phyloP scores from a whole-genome alignment of 1,140 invertebrate species.

The Aradophagus sp. region DNA sequence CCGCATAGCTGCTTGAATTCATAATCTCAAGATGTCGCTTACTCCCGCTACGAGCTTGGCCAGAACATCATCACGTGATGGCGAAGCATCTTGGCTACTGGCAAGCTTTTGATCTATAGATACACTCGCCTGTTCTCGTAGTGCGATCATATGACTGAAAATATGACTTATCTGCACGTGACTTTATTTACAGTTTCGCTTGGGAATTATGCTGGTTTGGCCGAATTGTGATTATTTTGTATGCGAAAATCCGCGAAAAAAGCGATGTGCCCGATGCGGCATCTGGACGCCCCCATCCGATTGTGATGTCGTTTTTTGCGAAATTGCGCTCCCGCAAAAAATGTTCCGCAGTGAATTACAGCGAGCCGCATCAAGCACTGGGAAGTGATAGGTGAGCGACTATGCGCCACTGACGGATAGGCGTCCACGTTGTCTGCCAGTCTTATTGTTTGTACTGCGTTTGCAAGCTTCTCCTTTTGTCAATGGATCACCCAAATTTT shows the following conservation, averaged over 20 bases:
- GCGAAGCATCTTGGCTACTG: conserved; percentile 39
- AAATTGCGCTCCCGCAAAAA: conserved; percentile 67
- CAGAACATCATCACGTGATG: conserved; percentile 38
- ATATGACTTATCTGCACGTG: conserved; percentile 72
- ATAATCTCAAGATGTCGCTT: conserved; percentile 32
- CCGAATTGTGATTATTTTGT: conserved; percentile 63
- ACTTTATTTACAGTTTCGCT: conserved; percentile 76
- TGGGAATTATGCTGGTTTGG: conserved; percentile 63
- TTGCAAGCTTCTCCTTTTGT: too few relatives aligned
- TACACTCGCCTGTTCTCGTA: conserved; percentile 51
- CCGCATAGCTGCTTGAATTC: conserved; percentile 8
- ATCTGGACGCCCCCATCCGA: conserved; percentile 39
- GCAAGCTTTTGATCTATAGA: conserved; percentile 51
- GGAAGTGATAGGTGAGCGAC: conserved; percentile 63
- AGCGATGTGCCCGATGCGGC: conserved; percentile 41
- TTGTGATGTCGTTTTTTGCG: conserved; percentile 75
- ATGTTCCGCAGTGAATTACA: conserved; percentile 35
- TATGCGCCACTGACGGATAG: too few relatives aligned
- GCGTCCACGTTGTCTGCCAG: too few relatives aligned
- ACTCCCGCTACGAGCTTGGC: conserved; percentile 5
- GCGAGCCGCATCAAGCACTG: conserved; percentile 45
- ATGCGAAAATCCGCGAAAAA: conserved; percentile 19
- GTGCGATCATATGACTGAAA: conserved; percentile 76
- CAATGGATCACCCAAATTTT: too few relatives aligned
- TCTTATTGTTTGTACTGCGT: too few relatives aligned